phyloP scores from a whole-genome alignment of 2,888 invertebrate species.

The Euzophera pinguis region DNA sequence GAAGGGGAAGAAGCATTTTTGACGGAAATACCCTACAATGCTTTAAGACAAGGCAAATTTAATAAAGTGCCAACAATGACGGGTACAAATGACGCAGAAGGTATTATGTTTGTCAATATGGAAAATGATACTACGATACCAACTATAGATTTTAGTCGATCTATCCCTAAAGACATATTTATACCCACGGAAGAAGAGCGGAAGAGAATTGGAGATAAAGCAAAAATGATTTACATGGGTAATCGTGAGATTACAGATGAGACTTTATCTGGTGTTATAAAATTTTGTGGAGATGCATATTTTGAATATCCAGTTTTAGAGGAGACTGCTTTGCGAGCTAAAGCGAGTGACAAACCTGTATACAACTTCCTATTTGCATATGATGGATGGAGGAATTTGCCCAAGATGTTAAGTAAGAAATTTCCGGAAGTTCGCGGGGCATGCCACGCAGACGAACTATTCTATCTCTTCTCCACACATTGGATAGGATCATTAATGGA shows the following conservation, averaged over 20 bases:
- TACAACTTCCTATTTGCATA: slow-evolving; percentile 30
- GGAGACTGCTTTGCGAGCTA: slow-evolving; percentile 26
- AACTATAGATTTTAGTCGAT: slow-evolving; percentile 40
- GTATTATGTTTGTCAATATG: slow-evolving; percentile 41
- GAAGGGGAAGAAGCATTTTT: slow-evolving; percentile 59
- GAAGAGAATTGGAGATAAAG: slow-evolving; percentile 19
- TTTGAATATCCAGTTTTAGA: slow-evolving; percentile 25
- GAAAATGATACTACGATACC: slow-evolving; percentile 48
- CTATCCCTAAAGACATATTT: slow-evolving; percentile 53
- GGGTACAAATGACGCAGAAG: slow-evolving; percentile 53
- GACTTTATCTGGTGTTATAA: slow-evolving; percentile 34
- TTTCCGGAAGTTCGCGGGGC: slow-evolving; percentile 1
- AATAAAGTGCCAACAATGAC: slow-evolving; percentile 60
- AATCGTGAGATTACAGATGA: slow-evolving; percentile 41
- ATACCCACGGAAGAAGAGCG: slow-evolving; percentile 31
- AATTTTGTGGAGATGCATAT: slow-evolving; percentile 25
- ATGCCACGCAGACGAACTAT: neutral
- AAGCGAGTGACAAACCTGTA: slow-evolving; percentile 22
- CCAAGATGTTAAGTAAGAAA: slow-evolving; percentile 16
- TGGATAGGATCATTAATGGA: neutral
- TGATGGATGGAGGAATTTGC: slow-evolving; percentile 29
- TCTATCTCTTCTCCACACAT: neutral
- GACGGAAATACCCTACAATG: slow-evolving; percentile 46
- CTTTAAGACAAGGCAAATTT: slow-evolving; percentile 43
- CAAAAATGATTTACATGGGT: slow-evolving; percentile 44